Percentiles rank a stretch among this genome's conserved stretches.
These are phyloP conservation scores for Campoletis raptor DNA, from an alignment of 2,888 invertebrate genomes.

Conservation along the genomic window DNA sequence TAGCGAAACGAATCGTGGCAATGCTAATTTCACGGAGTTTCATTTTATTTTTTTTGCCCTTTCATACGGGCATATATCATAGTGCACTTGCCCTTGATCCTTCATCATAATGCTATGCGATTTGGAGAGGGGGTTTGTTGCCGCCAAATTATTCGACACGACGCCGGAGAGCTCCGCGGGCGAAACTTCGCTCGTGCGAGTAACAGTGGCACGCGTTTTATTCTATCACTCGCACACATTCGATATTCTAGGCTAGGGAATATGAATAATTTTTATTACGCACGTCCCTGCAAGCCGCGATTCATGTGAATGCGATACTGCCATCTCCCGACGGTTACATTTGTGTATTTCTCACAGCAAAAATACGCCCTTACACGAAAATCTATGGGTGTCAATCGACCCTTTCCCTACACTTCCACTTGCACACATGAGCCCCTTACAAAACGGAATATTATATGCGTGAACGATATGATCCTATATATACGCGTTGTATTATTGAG, in stretches of 20 bases:
- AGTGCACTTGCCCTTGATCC: constrained; percentile 46
- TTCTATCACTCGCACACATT: constrained; percentile 8
- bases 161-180: background rate
- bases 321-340: constrained; percentile 42
- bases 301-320: constrained; percentile 31
- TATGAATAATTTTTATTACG: constrained; percentile 53
- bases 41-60: constrained; percentile 4
- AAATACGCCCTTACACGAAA: background rate
- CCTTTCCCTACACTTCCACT: background rate
- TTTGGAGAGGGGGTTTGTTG: constrained; percentile 19
- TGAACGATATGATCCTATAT: constrained; percentile 7
- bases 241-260: constrained; percentile 12
- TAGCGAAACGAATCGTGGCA: constrained; percentile 22
- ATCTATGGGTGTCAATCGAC: background rate
- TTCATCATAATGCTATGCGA: constrained; percentile 1
- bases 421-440: background rate
- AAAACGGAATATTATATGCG: constrained; percentile 5
- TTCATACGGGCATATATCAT: constrained; percentile 5
- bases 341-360: background rate
- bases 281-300: constrained; percentile 33
- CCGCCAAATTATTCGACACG: constrained; percentile 32
- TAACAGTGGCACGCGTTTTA: constrained; percentile 36
- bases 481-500: background rate
- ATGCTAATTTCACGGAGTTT: constrained; percentile 49
- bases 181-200: constrained; percentile 46